Evolutionary conservation across 2,797 vertebrate species (phyloP), one percentile per base, ranked within the genome.

Genomic region (Adelosebastes latens): DNA sequence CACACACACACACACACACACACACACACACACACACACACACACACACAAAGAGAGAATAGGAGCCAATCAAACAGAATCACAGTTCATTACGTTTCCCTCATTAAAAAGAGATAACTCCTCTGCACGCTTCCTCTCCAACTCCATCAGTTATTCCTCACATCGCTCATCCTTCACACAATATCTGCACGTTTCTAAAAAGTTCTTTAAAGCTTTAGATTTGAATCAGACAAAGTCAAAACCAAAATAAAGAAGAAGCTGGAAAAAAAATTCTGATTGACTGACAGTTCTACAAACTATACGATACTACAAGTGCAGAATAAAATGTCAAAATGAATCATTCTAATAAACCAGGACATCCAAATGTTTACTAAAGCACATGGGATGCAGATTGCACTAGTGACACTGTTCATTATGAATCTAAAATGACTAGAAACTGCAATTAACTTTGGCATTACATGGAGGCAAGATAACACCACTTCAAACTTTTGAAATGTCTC

Each of bases 101-200:
- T 89, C 55, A 77, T 89, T 84, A 82, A 86, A 87, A 81, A 82
- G 69, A 72, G 49, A 87, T 79, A 56, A 66, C 72, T 78, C 80
- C 62, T 11, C 66, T 59, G 5, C 65, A 65, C 8, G 65, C 70
- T 80, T 87, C 84, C 62, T 67, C 59, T 82, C 36, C 22, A 27
- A 18, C 70, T 82, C 72, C 59, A 34, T 76, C 61, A 13, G 55
- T 80, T 72, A 63, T 52, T 42, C 16, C 46, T 61, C 32, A 58
- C 42, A 25, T 72, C 72, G 65, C 22, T 62, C 27, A 58, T 39
- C 59, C 63, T 22, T 60, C 2, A 27, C 60, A 55, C 31, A 55
- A 20, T 3, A 62, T 34, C 31, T 3, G 8, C 70, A 52, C 29
- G 1, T 62, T 72, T 13, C 9, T 22, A 58, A 20, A 20, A 4